A percentile compares a stretch with the other conserved stretches of the same genome.
These are phyloP conservation scores for Sturmia bella DNA, from an alignment of 2,888 invertebrate species.

Conservation along the genomic window DNA sequence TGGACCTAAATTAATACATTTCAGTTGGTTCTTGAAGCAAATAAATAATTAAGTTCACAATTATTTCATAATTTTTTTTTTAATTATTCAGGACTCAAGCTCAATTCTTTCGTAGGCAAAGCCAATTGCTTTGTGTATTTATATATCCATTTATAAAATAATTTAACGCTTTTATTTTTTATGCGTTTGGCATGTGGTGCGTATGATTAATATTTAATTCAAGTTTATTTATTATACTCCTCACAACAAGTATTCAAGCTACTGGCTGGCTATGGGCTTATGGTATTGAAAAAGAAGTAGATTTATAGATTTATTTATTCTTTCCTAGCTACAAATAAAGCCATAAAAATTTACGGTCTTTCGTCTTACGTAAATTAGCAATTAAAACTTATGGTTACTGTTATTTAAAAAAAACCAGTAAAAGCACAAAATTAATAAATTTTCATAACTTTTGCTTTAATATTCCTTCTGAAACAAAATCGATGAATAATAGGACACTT, in stretches of 20 bases:
- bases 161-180: constrained; percentile 14
- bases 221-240: constrained; percentile 27
- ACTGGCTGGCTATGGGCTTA: too few relatives aligned
- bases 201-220: constrained; percentile 62
- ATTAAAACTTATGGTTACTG: constrained; percentile 55
- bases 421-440: not conserved
- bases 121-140: too few relatives aligned
- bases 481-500: constrained; percentile 40
- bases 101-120: too few relatives aligned
- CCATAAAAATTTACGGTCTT: constrained; percentile 60
- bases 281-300: too few relatives aligned
- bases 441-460: constrained; percentile 2
- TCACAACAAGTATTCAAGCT: too few relatives aligned
- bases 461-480: constrained; percentile 46
- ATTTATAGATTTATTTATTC: not conserved
- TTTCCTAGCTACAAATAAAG: constrained; percentile 45
- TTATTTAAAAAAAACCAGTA: constrained; percentile 1
- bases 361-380: constrained; percentile 57
- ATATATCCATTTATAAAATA: not conserved
- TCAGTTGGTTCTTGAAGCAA: too few relatives aligned
- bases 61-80: too few relatives aligned
- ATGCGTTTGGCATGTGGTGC: constrained; percentile 43
- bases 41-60: too few relatives aligned
- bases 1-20: too few relatives aligned
- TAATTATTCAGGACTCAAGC: too few relatives aligned